Percentiles rank a stretch among this genome's conserved stretches.
These are phyloP conservation scores for Leptodactylus fallax DNA, from an alignment of 2,797 vertebrate species.

Conservation along the genomic window DNA sequence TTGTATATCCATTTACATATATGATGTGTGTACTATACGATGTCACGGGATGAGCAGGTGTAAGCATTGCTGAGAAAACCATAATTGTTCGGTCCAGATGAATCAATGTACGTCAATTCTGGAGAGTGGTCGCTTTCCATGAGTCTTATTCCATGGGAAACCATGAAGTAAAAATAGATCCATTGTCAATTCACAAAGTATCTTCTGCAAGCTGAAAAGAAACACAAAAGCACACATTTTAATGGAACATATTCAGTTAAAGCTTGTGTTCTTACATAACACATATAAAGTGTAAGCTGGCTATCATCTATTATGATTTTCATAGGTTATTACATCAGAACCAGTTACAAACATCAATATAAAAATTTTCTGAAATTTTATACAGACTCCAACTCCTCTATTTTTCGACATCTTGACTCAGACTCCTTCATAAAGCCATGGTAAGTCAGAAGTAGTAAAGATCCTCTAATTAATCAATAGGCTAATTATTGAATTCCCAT, in stretches of 20 bases:
- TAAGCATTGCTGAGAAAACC: slow-evolving; percentile 81
- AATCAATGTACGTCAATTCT: slow-evolving; percentile 71
- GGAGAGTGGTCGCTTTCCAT: slow-evolving; percentile 66
- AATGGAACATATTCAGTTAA: not conserved
- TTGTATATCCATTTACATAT: slow-evolving; percentile 80
- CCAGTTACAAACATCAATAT: no score
- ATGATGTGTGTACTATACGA: slow-evolving; percentile 77
- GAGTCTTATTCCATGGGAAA: slow-evolving; percentile 64
- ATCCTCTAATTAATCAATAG: no score
- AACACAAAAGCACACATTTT: not conserved
- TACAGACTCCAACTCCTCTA: no score
- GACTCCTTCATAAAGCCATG: no score
- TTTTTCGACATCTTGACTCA: no score
- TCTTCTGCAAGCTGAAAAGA: slow-evolving; percentile 69
- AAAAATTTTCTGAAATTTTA: no score
- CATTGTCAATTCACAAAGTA: slow-evolving; percentile 70
- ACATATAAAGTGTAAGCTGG: no score
- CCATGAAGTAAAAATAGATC: slow-evolving; percentile 63
- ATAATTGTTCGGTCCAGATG: slow-evolving; percentile 75
- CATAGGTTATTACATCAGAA: no score
- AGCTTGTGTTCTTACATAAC: not conserved
- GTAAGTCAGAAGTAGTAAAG: no score
- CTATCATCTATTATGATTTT: no score
- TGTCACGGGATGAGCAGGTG: slow-evolving; percentile 76
- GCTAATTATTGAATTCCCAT: no score